Evolutionary conservation across 2,888 invertebrate genomes (phyloP).

Genomic region (Synanthedon formicaeformis): DNA sequence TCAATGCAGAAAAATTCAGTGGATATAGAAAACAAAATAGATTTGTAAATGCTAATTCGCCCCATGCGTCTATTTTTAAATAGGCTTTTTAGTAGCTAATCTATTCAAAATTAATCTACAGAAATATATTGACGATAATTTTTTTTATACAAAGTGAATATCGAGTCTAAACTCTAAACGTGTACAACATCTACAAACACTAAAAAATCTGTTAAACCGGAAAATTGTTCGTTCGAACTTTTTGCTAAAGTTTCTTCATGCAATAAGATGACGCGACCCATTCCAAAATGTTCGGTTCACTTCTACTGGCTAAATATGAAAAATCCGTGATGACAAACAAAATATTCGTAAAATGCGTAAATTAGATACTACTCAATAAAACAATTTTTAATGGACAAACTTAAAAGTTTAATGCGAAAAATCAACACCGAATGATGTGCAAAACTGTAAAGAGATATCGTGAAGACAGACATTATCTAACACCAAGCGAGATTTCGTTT

Average conservation of each 20-base stretch:
- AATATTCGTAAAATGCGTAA: slow-evolving; percentile 32
- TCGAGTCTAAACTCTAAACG: background rate
- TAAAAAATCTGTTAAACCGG: slow-evolving; percentile 1
- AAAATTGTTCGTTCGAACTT: slow-evolving; percentile 4
- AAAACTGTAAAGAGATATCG: slow-evolving; percentile 42
- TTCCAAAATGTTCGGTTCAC: slow-evolving; percentile 41
- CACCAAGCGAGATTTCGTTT: slow-evolving; percentile 59
- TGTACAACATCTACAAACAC: background rate
- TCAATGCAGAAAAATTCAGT: background rate
- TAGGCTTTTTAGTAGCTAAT: no score
- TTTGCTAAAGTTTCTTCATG: slow-evolving; percentile 35
- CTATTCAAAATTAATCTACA: no score
- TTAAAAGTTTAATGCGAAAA: slow-evolving; percentile 32
- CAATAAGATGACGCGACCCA: slow-evolving; percentile 48
- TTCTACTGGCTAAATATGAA: slow-evolving; percentile 52
- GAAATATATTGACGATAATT: no score
- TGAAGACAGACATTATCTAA: slow-evolving; percentile 58
- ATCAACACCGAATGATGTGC: slow-evolving; percentile 60
- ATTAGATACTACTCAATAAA: slow-evolving; percentile 17
- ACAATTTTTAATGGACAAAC: slow-evolving; percentile 29
- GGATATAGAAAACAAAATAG: no score
- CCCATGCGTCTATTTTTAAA: no score
- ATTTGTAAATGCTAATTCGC: no score
- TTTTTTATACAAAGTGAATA: background rate
- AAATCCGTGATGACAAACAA: slow-evolving; percentile 34